Percentiles rank a stretch among this genome's conserved stretches.
These are phyloP conservation scores for Protobothrops mucrosquamatus DNA, from an alignment of 2,113 vertebrate genomes.

Conservation along the genomic window DNA sequence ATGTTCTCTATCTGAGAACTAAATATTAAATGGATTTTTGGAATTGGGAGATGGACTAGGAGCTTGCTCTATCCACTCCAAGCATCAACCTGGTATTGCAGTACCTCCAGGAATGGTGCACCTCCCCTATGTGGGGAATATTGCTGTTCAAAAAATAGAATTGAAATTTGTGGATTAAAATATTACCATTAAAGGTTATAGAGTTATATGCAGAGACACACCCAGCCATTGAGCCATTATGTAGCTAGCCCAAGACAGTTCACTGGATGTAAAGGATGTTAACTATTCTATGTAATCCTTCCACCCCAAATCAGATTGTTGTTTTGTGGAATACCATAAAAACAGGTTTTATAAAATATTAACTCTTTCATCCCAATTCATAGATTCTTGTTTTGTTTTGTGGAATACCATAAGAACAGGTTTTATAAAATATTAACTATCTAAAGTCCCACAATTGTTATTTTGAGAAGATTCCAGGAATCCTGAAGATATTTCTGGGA, in stretches of 20 bases:
- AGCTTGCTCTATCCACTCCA: neutral
- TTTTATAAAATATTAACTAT: neutral
- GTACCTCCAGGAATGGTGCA: neutral
- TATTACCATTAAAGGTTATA: too few relatives aligned
- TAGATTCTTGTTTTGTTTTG: neutral
- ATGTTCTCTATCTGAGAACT: constrained; percentile 1
- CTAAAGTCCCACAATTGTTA: neutral
- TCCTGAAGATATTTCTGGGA: neutral
- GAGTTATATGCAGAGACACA: too few relatives aligned
- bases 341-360: too few relatives aligned
- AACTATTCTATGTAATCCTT: too few relatives aligned
- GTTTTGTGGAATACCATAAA: too few relatives aligned
- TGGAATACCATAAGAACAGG: neutral
- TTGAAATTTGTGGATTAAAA: accelerated
- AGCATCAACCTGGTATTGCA: neutral
- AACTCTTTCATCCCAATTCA: too few relatives aligned
- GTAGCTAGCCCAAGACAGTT: too few relatives aligned
- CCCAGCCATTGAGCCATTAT: accelerated
- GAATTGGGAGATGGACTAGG: neutral
- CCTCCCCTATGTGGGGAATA: neutral
- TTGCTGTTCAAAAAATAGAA: neutral
- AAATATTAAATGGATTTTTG: neutral
- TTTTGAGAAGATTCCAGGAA: neutral
- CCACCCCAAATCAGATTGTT: too few relatives aligned
- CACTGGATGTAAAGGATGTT: too few relatives aligned